These are phyloP conservation scores for Autographa gamma DNA, from an alignment of 2,888 invertebrate genomes.

Conservation along the genomic window DNA sequence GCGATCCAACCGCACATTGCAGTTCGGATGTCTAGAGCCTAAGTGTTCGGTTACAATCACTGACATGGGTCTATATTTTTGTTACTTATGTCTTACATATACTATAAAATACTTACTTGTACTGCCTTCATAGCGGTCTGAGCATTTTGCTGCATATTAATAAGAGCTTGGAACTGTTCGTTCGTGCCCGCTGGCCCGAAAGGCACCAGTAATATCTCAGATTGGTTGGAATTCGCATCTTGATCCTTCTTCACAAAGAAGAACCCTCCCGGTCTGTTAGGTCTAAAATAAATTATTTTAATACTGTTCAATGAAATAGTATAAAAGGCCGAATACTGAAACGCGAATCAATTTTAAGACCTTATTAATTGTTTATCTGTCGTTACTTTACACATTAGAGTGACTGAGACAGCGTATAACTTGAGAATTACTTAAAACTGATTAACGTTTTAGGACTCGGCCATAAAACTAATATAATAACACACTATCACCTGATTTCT, in stretches of 20 bases:
- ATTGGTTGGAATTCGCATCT: neutral
- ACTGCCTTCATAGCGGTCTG: neutral
- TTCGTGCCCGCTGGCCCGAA: neutral
- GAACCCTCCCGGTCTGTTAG: neutral
- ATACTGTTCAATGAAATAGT: neutral
- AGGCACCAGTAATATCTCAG: neutral
- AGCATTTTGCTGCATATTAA: neutral
- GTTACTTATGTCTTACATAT: neutral
- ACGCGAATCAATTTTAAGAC: too few relatives aligned
- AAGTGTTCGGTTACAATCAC: too few relatives aligned
- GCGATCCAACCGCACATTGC: too few relatives aligned
- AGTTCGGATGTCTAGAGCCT: too few relatives aligned
- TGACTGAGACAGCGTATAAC: too few relatives aligned
- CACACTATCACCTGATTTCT: neutral
- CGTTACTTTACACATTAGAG: too few relatives aligned
- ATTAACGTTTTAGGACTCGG: too few relatives aligned
- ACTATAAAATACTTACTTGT: too few relatives aligned
- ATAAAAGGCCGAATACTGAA: neutral
- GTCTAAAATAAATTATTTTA: neutral
- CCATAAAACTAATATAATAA: neutral
- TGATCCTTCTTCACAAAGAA: neutral
- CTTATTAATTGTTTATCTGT: too few relatives aligned
- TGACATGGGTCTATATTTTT: too few relatives aligned
- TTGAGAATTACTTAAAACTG: too few relatives aligned
- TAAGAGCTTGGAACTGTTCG: slow-evolving; percentile 1